Conservation (phyloP, 2,113 vertebrate species). For the Trogon surrucura region DNA sequence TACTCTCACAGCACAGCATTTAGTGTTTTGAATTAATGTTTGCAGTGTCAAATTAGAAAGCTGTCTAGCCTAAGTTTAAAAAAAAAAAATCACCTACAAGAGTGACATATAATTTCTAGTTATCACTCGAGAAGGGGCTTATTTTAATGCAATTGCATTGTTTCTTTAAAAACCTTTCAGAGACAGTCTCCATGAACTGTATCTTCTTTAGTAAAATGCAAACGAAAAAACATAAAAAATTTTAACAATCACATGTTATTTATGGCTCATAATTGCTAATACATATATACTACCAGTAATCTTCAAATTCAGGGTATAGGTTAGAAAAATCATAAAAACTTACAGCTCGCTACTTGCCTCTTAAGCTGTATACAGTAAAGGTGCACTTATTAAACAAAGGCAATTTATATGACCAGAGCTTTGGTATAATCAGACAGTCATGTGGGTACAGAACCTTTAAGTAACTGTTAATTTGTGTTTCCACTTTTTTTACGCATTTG, state of each 20-base stretch:
- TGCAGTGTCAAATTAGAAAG: slow-evolving; percentile 31
- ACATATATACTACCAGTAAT: neutral
- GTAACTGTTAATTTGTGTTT: neutral
- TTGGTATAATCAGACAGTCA: neutral
- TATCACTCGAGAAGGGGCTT: neutral
- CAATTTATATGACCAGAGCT: neutral
- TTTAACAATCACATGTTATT: neutral
- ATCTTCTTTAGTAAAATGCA: neutral
- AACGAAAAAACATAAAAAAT: neutral
- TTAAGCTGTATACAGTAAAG: neutral
- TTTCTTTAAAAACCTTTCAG: neutral
- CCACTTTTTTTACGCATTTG: neutral
- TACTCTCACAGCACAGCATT: slow-evolving; percentile 2
- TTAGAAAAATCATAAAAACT: neutral
- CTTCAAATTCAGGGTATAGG: neutral
- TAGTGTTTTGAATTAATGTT: slow-evolving; percentile 55
- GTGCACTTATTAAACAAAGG: neutral
- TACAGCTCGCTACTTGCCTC: neutral
- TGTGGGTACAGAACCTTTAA: neutral
- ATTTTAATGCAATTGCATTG: neutral
- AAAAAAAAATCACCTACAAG: neutral
- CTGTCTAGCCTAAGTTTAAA: neutral
- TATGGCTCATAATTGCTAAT: neutral
- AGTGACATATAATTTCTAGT: neutral
- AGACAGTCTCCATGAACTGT: neutral